Conservation (phyloP, 1,140 invertebrate genomes). For the Danaus melanippus region DNA sequence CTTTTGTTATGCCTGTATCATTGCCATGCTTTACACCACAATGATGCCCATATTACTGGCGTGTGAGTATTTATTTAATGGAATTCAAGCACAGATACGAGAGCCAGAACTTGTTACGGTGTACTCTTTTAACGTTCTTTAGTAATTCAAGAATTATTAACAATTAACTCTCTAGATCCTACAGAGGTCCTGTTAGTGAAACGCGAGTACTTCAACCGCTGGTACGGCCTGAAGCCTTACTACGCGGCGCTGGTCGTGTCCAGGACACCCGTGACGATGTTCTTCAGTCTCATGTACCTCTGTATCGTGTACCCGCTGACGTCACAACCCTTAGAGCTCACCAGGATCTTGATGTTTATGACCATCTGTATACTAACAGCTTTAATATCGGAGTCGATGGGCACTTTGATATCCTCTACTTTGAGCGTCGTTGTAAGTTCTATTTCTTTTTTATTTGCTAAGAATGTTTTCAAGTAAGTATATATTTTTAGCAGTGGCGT, state of each 20-base stretch:
- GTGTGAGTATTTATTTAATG: conserved; percentile 74
- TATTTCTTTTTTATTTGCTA: conserved; percentile 7
- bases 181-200: conserved; percentile 89
- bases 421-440: conserved; percentile 81
- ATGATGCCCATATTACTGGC: conserved; percentile 84
- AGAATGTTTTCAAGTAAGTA: not conserved
- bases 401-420: conserved; percentile 78
- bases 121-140: no score
- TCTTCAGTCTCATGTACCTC: conserved; percentile 84
- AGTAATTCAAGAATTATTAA: no score
- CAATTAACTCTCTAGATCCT: conserved; percentile 80
- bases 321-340: conserved; percentile 85
- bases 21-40: conserved; percentile 84
- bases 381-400: conserved; percentile 84
- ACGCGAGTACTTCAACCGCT: conserved; percentile 93
- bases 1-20: conserved; percentile 83
- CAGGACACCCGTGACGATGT: conserved; percentile 78
- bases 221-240: conserved; percentile 93
- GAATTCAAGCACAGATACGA: no score
- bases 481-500: no score
- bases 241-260: conserved; percentile 88
- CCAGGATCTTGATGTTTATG: conserved; percentile 81
- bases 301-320: conserved; percentile 89
- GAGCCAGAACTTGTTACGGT: no score
- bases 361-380: conserved; percentile 78